Evolutionary conservation across 2,797 vertebrate species (phyloP).

Genomic region (Manis crassicaudata): DNA sequence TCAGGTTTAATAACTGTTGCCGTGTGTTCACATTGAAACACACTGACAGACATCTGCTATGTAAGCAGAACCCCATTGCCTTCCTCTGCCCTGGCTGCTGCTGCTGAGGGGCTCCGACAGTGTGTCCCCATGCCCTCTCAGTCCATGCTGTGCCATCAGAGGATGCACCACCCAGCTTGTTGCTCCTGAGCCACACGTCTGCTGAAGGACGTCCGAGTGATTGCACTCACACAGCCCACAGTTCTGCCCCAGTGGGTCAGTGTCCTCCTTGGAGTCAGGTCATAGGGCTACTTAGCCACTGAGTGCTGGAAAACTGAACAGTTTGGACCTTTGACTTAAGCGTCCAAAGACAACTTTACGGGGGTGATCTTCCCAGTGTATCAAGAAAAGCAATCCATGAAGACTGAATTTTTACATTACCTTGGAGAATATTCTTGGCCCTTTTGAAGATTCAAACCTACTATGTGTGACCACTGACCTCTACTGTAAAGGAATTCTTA

Average conservation of each 20-base stretch:
- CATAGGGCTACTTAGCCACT: neutral
- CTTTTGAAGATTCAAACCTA: neutral
- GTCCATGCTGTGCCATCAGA: too few relatives aligned
- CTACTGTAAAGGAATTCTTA: neutral
- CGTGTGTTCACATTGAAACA: neutral
- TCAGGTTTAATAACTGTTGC: neutral
- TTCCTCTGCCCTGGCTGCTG: too few relatives aligned
- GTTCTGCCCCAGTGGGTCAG: neutral
- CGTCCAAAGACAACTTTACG: neutral
- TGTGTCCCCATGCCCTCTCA: accelerated
- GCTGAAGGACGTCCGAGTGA: accelerated
- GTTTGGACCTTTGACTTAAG: neutral
- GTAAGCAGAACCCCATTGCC: too few relatives aligned
- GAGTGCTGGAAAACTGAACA: neutral
- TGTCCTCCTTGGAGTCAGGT: neutral
- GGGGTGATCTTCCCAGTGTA: neutral
- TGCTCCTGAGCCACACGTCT: accelerated
- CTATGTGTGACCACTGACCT: neutral
- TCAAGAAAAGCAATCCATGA: neutral
- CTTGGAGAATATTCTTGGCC: neutral
- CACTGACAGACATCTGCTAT: too few relatives aligned
- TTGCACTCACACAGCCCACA: accelerated
- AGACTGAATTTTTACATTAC: neutral
- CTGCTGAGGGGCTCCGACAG: too few relatives aligned
- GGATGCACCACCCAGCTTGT: accelerated